These are phyloP conservation scores for Parotia lawesii DNA, from an alignment of 2,113 vertebrate genomes.

Conservation along the genomic window DNA sequence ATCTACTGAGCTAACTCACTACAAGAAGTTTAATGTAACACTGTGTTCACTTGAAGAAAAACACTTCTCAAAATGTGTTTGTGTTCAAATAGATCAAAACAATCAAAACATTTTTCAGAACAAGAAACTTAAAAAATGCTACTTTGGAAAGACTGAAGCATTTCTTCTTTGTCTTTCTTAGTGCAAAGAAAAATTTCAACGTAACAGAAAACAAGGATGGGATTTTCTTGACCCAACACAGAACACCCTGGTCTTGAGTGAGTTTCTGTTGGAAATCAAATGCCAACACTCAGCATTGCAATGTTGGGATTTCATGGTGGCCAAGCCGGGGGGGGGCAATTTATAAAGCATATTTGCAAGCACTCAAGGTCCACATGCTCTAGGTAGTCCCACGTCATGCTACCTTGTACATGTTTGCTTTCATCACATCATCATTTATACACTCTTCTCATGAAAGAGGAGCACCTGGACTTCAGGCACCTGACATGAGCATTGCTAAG, in stretches of 20 bases:
- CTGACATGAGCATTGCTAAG: background rate
- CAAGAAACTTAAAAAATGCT: background rate
- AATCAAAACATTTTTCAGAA: constrained; percentile 30
- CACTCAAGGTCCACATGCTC: background rate
- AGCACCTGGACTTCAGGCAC: background rate
- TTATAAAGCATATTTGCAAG: background rate
- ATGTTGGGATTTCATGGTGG: background rate
- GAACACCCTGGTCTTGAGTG: background rate
- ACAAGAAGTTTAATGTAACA: background rate
- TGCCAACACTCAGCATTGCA: background rate
- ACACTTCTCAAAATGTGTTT: background rate
- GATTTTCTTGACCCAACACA: background rate
- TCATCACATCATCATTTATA: background rate
- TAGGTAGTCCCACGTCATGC: background rate
- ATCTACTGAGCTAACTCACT: background rate
- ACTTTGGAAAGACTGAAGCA: background rate
- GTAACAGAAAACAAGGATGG: background rate
- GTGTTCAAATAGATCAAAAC: constrained; percentile 32
- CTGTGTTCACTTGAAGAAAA: background rate
- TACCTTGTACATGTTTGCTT: background rate
- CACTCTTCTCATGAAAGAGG: background rate
- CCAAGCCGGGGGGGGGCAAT: background rate
- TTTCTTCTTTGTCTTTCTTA: background rate
- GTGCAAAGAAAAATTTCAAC: background rate
- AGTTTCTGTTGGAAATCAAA: background rate